These are phyloP conservation scores for Hydropsyche tenuis DNA, from an alignment of 1,140 invertebrate genomes.

Conservation along the genomic window DNA sequence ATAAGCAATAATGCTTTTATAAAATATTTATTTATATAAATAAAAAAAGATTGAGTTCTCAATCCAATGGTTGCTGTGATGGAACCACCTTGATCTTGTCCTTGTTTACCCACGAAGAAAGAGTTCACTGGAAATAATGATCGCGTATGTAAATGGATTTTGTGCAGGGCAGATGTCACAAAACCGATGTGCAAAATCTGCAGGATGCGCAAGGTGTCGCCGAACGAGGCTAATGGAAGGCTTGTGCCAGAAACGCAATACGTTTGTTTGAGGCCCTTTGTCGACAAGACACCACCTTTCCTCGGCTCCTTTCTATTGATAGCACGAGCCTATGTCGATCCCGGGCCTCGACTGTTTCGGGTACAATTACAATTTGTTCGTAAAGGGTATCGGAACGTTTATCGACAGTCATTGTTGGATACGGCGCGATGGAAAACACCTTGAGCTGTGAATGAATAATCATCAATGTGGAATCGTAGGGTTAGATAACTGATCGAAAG, in stretches of 20 bases:
- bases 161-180: constrained; percentile 33
- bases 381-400: background rate
- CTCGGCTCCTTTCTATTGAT: background rate
- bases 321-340: background rate
- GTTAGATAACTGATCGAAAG: background rate
- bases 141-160: constrained; percentile 44
- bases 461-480: background rate
- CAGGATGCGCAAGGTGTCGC: constrained; percentile 42
- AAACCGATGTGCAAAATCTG: background rate
- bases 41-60: background rate
- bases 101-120: constrained; percentile 41
- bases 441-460: constrained; percentile 4
- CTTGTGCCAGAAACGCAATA: constrained; percentile 44
- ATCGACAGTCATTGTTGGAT: constrained; percentile 11
- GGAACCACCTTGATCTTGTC: constrained; percentile 11
- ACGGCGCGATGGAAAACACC: background rate
- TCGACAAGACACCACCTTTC: constrained; percentile 20
- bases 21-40: too few species aligned
- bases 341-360: background rate
- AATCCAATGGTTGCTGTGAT: constrained; percentile 4
- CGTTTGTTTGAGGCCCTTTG: constrained; percentile 28
- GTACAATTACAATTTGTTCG: constrained; percentile 17
- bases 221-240: constrained; percentile 43
- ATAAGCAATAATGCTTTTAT: too few species aligned
- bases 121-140: constrained; percentile 42